phyloP scores from a whole-genome alignment of 1,140 invertebrate genomes.

The Diabrotica undecimpunctata region DNA sequence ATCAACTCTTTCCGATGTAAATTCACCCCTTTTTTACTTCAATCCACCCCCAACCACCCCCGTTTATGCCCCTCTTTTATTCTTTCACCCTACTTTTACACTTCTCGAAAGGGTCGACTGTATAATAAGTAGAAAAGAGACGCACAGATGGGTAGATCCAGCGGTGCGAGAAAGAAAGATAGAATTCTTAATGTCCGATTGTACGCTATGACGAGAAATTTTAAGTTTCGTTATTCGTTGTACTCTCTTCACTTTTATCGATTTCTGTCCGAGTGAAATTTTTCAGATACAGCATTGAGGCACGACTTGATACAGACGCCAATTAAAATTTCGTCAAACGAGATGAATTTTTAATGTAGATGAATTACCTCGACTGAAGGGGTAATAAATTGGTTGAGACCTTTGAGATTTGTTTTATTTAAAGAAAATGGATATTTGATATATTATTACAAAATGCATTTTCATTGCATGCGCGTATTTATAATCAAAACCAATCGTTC shows the following conservation, averaged over 20 bases:
- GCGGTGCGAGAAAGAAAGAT: constrained; percentile 12
- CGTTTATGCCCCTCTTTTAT: constrained; percentile 41
- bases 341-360: too few relatives aligned
- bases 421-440: too few relatives aligned
- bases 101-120: constrained; percentile 36
- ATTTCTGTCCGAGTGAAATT: constrained; percentile 12
- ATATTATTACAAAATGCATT: too few relatives aligned
- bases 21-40: constrained; percentile 38
- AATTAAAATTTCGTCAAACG: too few relatives aligned
- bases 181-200: constrained; percentile 27
- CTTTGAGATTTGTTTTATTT: too few relatives aligned
- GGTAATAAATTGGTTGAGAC: too few relatives aligned
- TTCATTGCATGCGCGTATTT: too few relatives aligned
- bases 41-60: constrained; percentile 35
- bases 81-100: constrained; percentile 46
- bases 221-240: constrained; percentile 19
- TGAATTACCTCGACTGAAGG: too few relatives aligned
- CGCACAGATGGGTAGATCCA: constrained; percentile 5
- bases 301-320: too few relatives aligned
- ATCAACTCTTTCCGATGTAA: constrained; percentile 46
- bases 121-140: constrained; percentile 31
- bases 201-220: constrained; percentile 23
- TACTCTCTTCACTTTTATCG: constrained; percentile 17
- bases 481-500: too few relatives aligned
- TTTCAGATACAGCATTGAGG: background rate